A percentile compares a stretch with the other conserved stretches of the same genome.
These are phyloP conservation scores for Elgonia sp. DNA, from an alignment of 2,888 invertebrate species.

Conservation along the genomic window DNA sequence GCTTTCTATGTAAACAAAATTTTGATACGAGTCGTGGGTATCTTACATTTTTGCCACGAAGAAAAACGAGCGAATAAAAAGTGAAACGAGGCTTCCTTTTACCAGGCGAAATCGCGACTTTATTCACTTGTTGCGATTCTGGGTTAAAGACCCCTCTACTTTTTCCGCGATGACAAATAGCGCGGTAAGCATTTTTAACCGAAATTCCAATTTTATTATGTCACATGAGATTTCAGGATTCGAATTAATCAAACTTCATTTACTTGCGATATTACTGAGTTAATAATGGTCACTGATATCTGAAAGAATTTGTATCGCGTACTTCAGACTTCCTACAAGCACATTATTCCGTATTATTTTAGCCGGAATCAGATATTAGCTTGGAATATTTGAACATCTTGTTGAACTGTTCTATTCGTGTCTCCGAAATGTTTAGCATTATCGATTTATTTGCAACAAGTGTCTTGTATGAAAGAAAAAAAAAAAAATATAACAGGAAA, in stretches of 20 bases:
- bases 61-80: neutral
- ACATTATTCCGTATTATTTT: constrained; percentile 1
- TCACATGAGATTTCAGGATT: neutral
- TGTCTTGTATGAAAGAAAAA: too few species aligned
- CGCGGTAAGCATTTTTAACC: constrained; percentile 5
- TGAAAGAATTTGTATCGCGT: neutral
- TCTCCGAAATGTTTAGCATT: too few species aligned
- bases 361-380: constrained; percentile 19
- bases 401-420: too few species aligned
- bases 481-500: too few species aligned
- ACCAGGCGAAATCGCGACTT: constrained; percentile 3
- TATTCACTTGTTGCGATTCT: constrained; percentile 14
- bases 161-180: constrained; percentile 11
- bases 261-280: neutral
- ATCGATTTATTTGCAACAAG: too few species aligned
- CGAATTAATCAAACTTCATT: constrained; percentile 12
- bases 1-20: constrained; percentile 25
- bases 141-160: neutral
- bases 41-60: neutral
- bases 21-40: neutral
- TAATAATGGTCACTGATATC: neutral
- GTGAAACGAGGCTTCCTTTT: neutral
- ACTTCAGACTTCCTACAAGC: neutral
- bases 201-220: constrained; percentile 23
- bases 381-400: too few species aligned